Evolutionary conservation across 2,888 invertebrate species (phyloP).

Genomic region (Aphidoletes aphidimyza): DNA sequence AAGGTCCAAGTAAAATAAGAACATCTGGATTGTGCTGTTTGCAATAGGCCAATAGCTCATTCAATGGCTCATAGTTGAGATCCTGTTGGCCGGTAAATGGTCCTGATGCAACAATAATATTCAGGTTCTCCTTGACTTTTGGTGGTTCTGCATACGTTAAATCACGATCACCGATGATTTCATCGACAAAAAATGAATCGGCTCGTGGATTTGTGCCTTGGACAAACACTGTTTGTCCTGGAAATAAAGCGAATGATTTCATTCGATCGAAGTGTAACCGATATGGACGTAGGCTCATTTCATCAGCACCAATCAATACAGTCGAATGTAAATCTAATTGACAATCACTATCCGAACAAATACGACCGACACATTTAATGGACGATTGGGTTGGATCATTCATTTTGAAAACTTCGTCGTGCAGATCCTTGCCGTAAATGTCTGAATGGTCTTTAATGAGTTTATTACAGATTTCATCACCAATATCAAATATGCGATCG

Average conservation of each 20-base stretch:
- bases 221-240: constrained; percentile 71
- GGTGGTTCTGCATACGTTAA: constrained; percentile 64
- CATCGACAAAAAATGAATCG: constrained; percentile 74
- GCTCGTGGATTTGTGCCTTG: constrained; percentile 79
- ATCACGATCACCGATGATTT: constrained; percentile 72
- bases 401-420: constrained; percentile 63
- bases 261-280: constrained; percentile 68
- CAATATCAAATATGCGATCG: constrained; percentile 64
- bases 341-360: constrained; percentile 80
- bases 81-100: constrained; percentile 85
- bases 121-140: constrained; percentile 69
- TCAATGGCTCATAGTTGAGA: constrained; percentile 81
- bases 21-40: constrained; percentile 79
- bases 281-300: constrained; percentile 69
- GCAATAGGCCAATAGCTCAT: constrained; percentile 78
- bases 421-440: constrained; percentile 24
- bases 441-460: constrained; percentile 60
- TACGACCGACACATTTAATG: constrained; percentile 73
- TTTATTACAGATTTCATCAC: constrained; percentile 63
- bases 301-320: constrained; percentile 74
- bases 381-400: constrained; percentile 62
- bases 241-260: constrained; percentile 65
- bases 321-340: constrained; percentile 78
- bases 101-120: constrained; percentile 81
- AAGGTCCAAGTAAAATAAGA: constrained; percentile 85